Evolutionary conservation across 1,140 invertebrate species (phyloP).

Genomic region (Fragariocoptes setiger): DNA sequence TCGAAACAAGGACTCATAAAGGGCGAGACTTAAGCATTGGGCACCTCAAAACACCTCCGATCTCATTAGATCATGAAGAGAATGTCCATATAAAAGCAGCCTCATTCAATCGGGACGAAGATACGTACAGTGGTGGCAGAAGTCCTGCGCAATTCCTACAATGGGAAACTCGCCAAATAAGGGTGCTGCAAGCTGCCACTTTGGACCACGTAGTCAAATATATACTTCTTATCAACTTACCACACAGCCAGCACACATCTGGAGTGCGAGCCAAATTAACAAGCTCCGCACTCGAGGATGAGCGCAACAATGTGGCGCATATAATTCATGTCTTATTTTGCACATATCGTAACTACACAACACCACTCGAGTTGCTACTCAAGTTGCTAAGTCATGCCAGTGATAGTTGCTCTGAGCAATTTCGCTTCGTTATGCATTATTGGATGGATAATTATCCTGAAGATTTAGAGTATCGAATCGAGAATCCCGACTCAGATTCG

Average conservation of each 20-base stretch:
- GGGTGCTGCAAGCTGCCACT: conserved; percentile 82
- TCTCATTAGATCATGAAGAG: no score
- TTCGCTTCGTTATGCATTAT: conserved; percentile 8
- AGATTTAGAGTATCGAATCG: conserved; percentile 4
- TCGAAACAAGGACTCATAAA: no score
- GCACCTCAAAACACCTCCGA: no score
- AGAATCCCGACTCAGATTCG: no score
- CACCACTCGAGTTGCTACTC: conserved; percentile 6
- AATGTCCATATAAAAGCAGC: no score
- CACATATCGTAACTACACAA: conserved; percentile 7
- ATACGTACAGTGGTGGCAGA: no score
- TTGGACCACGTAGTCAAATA: conserved; percentile 76
- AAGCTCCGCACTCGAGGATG: conserved; percentile 8
- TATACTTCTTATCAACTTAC: conserved; percentile 27
- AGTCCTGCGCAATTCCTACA: conserved; percentile 31
- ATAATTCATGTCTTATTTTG: conserved; percentile 9
- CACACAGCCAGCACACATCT: conserved; percentile 1
- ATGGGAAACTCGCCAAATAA: conserved; percentile 92
- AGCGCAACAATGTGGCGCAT: conserved; percentile 8
- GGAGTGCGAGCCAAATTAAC: neutral
- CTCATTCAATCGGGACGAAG: no score
- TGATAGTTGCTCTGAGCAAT: conserved; percentile 4
- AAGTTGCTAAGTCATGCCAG: conserved; percentile 1
- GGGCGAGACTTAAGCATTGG: no score
- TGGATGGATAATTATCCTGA: conserved; percentile 10